Base-by-base conservation (phyloP, 2,888 invertebrate species). In the Lasioglossum zephyrum region DNA sequence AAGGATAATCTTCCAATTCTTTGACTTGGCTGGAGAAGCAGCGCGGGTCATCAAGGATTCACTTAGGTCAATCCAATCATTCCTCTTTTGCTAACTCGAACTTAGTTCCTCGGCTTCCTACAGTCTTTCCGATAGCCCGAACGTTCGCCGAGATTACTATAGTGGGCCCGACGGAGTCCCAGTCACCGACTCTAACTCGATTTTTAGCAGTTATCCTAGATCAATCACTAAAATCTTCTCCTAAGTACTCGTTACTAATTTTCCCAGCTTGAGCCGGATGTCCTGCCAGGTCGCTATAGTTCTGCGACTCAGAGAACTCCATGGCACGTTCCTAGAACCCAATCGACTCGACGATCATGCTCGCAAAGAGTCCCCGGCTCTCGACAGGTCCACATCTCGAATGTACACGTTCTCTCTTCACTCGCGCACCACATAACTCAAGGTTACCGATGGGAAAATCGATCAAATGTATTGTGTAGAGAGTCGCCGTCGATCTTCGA, bases 381-480 rank as follows among this genome's bases (percentile, higher is more conserved):
- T 13, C 60, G 26, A 31, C 16, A 31, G 63, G 63, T 63, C 63
- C 26, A 16, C 31, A 63, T 63, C 63, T 6, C 63, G 26, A 16
- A 31, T 11, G 16, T 31, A 73, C 79, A 60, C 66, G 57, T 57
- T 76, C 39, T n/a, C 31, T 16, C 70, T 73, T 77, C 85, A 84
- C 85, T 73, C 85, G 73, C 85, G 84, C 85, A 85, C 85, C 79
- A 84, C 85, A 79, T 79, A 79, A 84, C 77, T 79, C 79, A 31
- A 63, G 63, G 63, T 63, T 31, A 6, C 31, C 63, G 31, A 63
- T 63, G 63, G 31, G 26, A 3, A 26, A 31, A 63, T 84, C 79
- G 79, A 60, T 16, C 31, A 57, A 11, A 13, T 9, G 57, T 13
- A 41, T 53, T 8, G 47, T 63, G 31, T 2, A 31, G 31, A 1